phyloP scores from a whole-genome alignment of 2,113 vertebrate genomes.

The Antechinus flavipes region DNA sequence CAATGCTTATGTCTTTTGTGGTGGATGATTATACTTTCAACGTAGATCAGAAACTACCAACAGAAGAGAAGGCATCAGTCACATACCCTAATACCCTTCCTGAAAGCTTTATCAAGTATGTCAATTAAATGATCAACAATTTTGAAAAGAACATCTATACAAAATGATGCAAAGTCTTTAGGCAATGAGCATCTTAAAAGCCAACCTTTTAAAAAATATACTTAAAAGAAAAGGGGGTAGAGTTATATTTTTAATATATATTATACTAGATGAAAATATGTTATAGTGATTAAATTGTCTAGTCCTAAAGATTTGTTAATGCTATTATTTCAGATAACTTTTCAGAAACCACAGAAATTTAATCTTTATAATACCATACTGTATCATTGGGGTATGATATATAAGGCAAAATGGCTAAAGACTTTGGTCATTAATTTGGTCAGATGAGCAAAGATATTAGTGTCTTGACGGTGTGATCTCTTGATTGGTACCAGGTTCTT shows the following conservation, averaged over 20 bases:
- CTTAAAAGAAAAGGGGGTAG: background rate
- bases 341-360: background rate
- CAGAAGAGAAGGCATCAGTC: conserved; percentile 91
- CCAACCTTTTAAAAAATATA: background rate
- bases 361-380: background rate
- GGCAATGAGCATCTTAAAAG: background rate
- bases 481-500: conserved; percentile 86
- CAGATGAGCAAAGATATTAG: background rate
- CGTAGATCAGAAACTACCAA: conserved; percentile 95
- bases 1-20: conserved; percentile 95
- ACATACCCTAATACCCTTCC: conserved; percentile 91
- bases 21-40: conserved; percentile 96
- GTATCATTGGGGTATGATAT: background rate
- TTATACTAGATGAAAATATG: background rate
- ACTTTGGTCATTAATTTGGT: background rate
- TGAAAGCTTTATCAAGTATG: conserved; percentile 92
- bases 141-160: background rate
- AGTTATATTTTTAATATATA: background rate
- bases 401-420: background rate
- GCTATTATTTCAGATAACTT: background rate
- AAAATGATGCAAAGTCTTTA: background rate
- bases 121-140: background rate
- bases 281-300: background rate
- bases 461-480: background rate
- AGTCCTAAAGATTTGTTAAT: background rate